These are phyloP conservation scores for Phenganax marumi DNA, from an alignment of 92 coral and sea anemone genomes.

Conservation along the genomic window DNA sequence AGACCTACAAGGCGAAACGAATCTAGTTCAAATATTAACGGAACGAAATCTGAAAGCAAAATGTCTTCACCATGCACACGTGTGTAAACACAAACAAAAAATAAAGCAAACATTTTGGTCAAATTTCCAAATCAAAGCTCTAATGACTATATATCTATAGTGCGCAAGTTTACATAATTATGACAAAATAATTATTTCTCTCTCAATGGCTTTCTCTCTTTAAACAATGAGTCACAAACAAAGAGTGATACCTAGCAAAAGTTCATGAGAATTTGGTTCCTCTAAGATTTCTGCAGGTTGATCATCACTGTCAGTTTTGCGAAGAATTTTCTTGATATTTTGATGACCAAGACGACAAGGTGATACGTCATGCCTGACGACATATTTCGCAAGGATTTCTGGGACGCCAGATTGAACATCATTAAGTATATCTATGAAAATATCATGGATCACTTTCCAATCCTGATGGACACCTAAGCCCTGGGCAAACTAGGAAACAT, in stretches of 20 bases:
- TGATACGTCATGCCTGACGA: conserved; percentile 63
- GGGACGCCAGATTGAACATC: conserved; percentile 80
- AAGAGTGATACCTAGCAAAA: conserved; percentile 57
- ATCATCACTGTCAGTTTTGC: conserved; percentile 62
- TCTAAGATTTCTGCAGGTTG: conserved; percentile 62
- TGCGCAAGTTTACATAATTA: neutral
- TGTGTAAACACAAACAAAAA: too few relatives aligned
- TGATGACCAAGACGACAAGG: conserved; percentile 75
- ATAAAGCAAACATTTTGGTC: too few relatives aligned
- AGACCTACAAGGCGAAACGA: conserved; percentile 56
- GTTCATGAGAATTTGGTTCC: conserved; percentile 44
- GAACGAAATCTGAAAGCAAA: neutral
- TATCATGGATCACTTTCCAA: neutral
- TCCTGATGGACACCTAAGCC: neutral
- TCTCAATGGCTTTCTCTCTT: neutral
- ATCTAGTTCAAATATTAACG: neutral
- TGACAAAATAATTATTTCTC: neutral
- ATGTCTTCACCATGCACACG: neutral
- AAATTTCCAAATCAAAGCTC: too few relatives aligned
- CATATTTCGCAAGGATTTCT: conserved; percentile 65
- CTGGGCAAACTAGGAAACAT: too few relatives aligned
- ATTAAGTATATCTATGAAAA: conserved; percentile 63
- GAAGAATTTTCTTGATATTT: conserved; percentile 37
- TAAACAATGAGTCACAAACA: too few relatives aligned
- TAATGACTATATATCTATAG: too few relatives aligned